Conservation (phyloP, 2,113 vertebrate genomes). For the Cacatua alba region DNA sequence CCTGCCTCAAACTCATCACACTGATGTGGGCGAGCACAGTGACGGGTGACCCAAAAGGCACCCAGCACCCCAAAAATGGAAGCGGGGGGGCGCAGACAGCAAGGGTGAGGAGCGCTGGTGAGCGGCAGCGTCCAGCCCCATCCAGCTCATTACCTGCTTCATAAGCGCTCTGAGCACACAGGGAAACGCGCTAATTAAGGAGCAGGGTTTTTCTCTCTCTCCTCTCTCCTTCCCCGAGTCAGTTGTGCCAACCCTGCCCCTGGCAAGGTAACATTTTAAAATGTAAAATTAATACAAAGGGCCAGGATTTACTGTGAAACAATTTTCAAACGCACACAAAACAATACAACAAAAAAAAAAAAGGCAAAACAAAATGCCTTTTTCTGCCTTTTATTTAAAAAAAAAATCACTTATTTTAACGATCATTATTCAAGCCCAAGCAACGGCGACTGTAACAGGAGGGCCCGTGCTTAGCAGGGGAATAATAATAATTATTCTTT, state of each 20-base stretch:
- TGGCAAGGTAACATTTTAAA: conserved; percentile 73
- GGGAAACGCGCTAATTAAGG: conserved; percentile 66
- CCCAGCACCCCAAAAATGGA: background rate
- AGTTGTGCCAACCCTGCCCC: conserved; percentile 71
- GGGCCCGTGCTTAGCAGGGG: background rate
- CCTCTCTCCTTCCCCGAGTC: conserved; percentile 58
- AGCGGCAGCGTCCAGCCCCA: background rate
- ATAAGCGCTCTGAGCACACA: conserved; percentile 60
- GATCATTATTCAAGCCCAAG: conserved; percentile 46
- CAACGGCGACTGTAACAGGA: background rate
- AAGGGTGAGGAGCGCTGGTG: no score
- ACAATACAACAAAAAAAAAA: background rate
- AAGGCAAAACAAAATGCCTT: background rate
- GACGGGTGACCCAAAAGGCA: background rate
- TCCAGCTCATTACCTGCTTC: conserved; percentile 62
- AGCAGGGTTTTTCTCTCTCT: conserved; percentile 46
- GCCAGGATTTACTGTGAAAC: conserved; percentile 52
- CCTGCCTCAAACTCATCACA: background rate
- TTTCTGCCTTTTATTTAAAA: conserved; percentile 1
- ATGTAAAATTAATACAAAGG: conserved; percentile 71
- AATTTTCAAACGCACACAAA: conserved; percentile 33
- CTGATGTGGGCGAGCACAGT: accelerated
- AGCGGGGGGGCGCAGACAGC: no score
- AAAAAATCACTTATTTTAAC: conserved; percentile 54
- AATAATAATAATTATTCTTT: background rate